Base-by-base conservation (phyloP, 2,888 invertebrate species). In the Drosophila subsilvestris region DNA sequence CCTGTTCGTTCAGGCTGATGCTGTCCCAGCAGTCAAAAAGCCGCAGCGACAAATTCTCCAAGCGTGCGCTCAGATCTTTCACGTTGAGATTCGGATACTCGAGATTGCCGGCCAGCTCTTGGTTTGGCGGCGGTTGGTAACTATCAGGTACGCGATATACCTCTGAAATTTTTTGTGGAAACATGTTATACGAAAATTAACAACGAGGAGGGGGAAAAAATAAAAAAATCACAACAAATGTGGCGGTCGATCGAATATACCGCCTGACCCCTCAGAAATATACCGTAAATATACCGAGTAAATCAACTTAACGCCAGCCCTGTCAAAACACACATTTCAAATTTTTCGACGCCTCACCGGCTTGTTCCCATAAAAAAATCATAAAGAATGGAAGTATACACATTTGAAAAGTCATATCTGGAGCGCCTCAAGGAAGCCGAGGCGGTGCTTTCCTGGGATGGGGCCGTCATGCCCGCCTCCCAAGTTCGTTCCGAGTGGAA, bases 371-470 rank as follows among this genome's bases (percentile, higher is more conserved):
- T 1, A 14, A 22, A 32, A 25, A 20, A 63, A n/a, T n/a, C 5
- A 51, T 1, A 61, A 76, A 85, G 37, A 6, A 94, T 94, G 94
- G 94, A 94, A 80, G 93, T 94, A 45, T 94, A 93, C 59, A 93
- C 92, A 37, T 94, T 93, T 79, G 93, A 94, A 88, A 95, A 94
- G 86, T 93, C 93, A 68, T 91, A 93, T 14, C 92, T 94, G 72
- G 92, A 93, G 76, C 93, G 94, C 47, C 89, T 94, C 1, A 89
- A 92, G 32, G 94, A 94, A 79, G 93, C 93, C 22, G 89, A 91
- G 45, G 93, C 93, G 49, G 93, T 94, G n/a, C 90, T 94, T 14
- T 92, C 92, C 0, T 90, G 89, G 69, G 91, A 91, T 45, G 91
- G 90, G 10, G 86, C 90, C 14, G 54, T 91, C 2, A 88, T 94